Percentiles rank a stretch among this genome's conserved stretches.
These are phyloP conservation scores for Neosilurus hyrtlii DNA, from an alignment of 2,797 vertebrate species.

Conservation along the genomic window DNA sequence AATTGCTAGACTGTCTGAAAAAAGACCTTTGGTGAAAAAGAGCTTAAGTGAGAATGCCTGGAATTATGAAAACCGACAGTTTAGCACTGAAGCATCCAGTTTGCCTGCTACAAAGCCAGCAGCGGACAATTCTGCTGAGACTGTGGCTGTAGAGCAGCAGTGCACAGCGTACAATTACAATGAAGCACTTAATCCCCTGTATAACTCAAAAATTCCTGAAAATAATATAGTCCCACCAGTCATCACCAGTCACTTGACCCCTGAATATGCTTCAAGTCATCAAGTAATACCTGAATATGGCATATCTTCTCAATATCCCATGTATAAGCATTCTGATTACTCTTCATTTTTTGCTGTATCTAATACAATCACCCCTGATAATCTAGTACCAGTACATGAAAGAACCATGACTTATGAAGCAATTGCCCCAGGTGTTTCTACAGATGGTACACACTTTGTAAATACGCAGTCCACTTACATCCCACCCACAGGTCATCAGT, in stretches of 20 bases:
- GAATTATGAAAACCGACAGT: conserved; percentile 39
- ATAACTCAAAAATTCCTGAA: conserved; percentile 7
- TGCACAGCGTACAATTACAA: neutral
- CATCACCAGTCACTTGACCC: neutral
- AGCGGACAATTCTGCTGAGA: neutral
- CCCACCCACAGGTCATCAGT: neutral
- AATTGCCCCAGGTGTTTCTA: neutral
- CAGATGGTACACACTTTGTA: neutral
- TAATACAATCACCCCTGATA: neutral
- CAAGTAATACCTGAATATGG: conserved; percentile 7
- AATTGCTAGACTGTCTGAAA: conserved; percentile 27
- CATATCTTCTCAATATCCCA: neutral
- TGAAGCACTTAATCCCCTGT: neutral
- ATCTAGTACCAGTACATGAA: neutral
- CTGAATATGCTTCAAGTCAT: neutral
- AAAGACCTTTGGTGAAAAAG: neutral
- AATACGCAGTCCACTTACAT: neutral
- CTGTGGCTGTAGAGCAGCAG: neutral
- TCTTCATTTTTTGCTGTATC: neutral
- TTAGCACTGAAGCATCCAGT: neutral
- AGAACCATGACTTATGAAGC: conserved; percentile 1
- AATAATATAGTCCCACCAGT: neutral
- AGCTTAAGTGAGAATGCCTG: conserved; percentile 27
- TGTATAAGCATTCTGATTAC: neutral
- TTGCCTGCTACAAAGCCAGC: neutral